These are phyloP conservation scores for Palythoa heliodiscus DNA, from an alignment of 92 coral and sea anemone species.

Conservation along the genomic window DNA sequence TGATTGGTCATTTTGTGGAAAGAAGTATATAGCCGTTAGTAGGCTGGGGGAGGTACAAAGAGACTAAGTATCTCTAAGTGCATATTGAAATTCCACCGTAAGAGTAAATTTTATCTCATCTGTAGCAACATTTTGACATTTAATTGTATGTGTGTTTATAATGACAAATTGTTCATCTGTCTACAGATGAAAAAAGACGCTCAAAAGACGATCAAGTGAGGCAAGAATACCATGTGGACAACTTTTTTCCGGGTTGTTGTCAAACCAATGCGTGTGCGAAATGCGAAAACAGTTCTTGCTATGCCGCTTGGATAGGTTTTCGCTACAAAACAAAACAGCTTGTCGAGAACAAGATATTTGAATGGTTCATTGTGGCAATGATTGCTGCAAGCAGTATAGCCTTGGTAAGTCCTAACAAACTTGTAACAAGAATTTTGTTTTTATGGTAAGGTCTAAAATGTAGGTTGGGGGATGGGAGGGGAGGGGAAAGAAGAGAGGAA, in stretches of 20 bases:
- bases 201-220: neutral
- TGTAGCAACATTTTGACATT: no score
- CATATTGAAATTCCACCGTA: no score
- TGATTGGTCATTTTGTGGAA: no score
- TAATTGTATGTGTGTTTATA: neutral
- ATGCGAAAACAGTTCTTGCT: constrained; percentile 30
- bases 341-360: constrained; percentile 85
- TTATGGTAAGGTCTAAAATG: neutral
- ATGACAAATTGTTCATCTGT: neutral
- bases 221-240: constrained; percentile 53
- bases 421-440: no score
- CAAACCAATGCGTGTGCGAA: constrained; percentile 42
- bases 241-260: constrained; percentile 57
- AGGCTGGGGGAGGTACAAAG: no score
- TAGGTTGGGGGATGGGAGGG: neutral
- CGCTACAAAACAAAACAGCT: constrained; percentile 68
- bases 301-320: constrained; percentile 60
- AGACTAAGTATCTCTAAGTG: no score
- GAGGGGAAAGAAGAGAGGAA: no score
- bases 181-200: neutral
- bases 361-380: constrained; percentile 86
- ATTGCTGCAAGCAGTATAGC: constrained; percentile 89
- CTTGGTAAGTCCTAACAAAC: constrained; percentile 62
- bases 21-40: no score
- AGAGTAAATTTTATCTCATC: no score